Conservation (phyloP, 1,140 invertebrate genomes). For the Vanessa atalanta region DNA sequence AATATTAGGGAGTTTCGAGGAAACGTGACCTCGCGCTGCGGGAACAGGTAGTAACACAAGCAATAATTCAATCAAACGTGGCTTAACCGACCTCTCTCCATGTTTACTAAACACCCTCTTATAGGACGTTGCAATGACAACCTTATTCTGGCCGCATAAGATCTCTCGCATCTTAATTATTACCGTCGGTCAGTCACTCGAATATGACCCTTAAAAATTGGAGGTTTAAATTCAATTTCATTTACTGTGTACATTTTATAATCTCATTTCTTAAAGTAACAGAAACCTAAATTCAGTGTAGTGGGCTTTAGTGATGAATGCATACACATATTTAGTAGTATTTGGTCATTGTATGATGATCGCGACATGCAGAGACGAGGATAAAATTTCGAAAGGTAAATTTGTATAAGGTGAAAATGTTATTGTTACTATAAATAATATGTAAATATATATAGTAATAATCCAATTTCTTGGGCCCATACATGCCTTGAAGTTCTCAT, state of each 20-base stretch:
- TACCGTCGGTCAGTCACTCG: slow-evolving; percentile 26
- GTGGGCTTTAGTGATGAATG: slow-evolving; percentile 37
- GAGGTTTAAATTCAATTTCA: slow-evolving; percentile 25
- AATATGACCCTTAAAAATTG: slow-evolving; percentile 37
- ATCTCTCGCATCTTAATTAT: slow-evolving; percentile 45
- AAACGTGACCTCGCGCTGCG: slow-evolving; percentile 57
- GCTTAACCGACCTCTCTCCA: slow-evolving; percentile 66
- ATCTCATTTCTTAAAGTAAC: slow-evolving; percentile 11
- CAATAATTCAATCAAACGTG: slow-evolving; percentile 77
- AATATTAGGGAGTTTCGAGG: slow-evolving; percentile 41
- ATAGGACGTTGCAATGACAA: slow-evolving; percentile 52
- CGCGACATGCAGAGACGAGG: slow-evolving; percentile 61
- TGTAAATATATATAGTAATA: background rate
- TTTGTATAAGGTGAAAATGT: slow-evolving; percentile 1
- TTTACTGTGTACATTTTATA: slow-evolving; percentile 6
- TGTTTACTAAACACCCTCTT: slow-evolving; percentile 73
- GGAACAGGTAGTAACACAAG: slow-evolving; percentile 59
- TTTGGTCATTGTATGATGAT: slow-evolving; percentile 30
- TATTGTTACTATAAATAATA: too few relatives aligned
- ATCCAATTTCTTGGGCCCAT: too few relatives aligned
- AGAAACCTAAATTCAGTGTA: slow-evolving; percentile 27
- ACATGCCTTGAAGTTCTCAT: too few relatives aligned
- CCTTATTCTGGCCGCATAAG: slow-evolving; percentile 48
- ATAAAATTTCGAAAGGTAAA: slow-evolving; percentile 71
- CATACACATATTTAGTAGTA: slow-evolving; percentile 34